A percentile compares a stretch with the other conserved stretches of the same genome.
Evolutionary conservation across 2,113 vertebrate genomes (phyloP).

Genomic region (Atractosteus spatula): DNA sequence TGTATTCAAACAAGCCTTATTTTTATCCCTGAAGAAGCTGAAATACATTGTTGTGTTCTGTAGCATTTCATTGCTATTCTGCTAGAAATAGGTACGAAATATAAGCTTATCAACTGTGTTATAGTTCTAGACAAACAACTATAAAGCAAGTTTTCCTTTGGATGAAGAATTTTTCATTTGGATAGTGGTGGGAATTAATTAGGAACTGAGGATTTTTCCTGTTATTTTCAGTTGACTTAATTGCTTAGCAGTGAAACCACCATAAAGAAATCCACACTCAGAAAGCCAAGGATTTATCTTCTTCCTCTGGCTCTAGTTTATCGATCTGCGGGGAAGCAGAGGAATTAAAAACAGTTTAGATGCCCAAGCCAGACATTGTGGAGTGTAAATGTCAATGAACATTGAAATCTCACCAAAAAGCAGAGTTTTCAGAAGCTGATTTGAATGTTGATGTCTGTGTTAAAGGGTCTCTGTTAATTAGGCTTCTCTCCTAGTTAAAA

Average conservation of each 20-base stretch:
- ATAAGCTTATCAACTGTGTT: background rate
- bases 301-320: background rate
- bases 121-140: background rate
- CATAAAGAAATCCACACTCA: background rate
- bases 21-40: background rate
- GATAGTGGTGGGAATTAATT: constrained; percentile 11
- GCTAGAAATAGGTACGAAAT: no score
- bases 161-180: constrained; percentile 9
- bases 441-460: background rate
- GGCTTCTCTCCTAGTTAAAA: no score
- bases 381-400: background rate
- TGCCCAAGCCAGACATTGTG: background rate
- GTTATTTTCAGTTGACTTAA: constrained; percentile 3
- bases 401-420: background rate
- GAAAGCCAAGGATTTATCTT: background rate
- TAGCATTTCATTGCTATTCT: background rate
- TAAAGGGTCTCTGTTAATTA: background rate
- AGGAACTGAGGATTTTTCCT: constrained; percentile 13
- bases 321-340: background rate
- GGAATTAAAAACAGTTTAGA: background rate
- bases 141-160: constrained; percentile 2
- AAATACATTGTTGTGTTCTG: background rate
- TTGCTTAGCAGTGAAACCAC: constrained; percentile 2
- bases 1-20: no score
- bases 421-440: background rate